Percentiles rank a stretch among this genome's conserved stretches.
Conservation (phyloP, 2,888 invertebrate species). For the Temnothorax rugatulus region DNA sequence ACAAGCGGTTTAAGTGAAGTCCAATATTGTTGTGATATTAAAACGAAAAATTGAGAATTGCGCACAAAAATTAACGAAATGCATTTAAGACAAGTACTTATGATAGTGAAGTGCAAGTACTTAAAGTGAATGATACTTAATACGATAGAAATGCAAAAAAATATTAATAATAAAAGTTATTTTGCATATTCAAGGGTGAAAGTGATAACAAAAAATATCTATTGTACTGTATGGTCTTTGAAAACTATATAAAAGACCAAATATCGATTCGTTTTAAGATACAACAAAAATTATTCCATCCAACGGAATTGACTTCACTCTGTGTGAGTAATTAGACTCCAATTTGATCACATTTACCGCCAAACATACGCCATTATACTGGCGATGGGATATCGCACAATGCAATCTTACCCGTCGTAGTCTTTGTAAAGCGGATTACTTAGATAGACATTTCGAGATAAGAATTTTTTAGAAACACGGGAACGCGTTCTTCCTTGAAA, state of each 20-base stretch:
- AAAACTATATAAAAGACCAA: not conserved
- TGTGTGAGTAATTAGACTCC: not conserved
- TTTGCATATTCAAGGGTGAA: not conserved
- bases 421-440: slow-evolving; percentile 57
- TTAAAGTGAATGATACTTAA: slow-evolving; percentile 29
- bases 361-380: slow-evolving; percentile 60
- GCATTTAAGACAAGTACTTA: slow-evolving; percentile 37
- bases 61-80: not conserved
- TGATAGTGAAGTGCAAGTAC: not conserved
- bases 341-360: slow-evolving; percentile 36
- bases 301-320: not conserved
- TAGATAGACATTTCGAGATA: slow-evolving; percentile 65
- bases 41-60: not conserved
- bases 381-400: slow-evolving; percentile 65
- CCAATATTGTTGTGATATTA: not conserved
- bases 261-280: slow-evolving; percentile 10
- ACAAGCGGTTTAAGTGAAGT: too few relatives aligned
- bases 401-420: slow-evolving; percentile 61
- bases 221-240: not conserved
- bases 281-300: not conserved
- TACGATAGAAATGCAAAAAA: not conserved
- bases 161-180: not conserved
- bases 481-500: slow-evolving; percentile 54
- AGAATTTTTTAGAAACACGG: slow-evolving; percentile 68
- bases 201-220: not conserved